Base-by-base conservation (phyloP, 2,113 vertebrate species). In the Mugil cephalus region DNA sequence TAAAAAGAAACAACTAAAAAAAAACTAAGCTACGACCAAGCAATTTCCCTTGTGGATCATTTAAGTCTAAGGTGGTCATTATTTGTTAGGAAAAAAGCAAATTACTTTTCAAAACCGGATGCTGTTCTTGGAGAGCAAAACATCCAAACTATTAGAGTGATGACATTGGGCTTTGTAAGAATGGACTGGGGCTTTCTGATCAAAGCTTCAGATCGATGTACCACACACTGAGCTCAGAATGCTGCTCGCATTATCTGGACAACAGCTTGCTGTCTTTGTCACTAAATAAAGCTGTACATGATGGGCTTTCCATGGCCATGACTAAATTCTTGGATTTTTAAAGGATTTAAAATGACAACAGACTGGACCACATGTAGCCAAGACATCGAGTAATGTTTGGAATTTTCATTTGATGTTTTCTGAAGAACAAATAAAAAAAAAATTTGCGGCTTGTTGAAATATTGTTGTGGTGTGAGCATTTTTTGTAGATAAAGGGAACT, bases 151-250 rank as follows among this genome's bases (percentile, higher is more conserved):
- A 10, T 10, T 14, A 30, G 6, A 13, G 8, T 19, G 13, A 53
- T 14, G 4, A 43, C 34, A 59, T 15, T 6, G 52, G 39, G 30
- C n/a, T 58, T 70, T 50, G 13, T 9, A 35, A 36, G 43, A n/a
- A 42, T 18, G 40, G 46, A 4, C 55, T 19, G 40, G 24, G 45
- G 24, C 13, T 36, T 58, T 24, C 14, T 1, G 52, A 58, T 35
- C 45, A 59, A 53, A 74, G 53, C 45, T 43, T 59, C 13, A 35
- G 13, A 59, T 36, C 45, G 17, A 24, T 50, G 38, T 15, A 35
- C 14, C 17, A 24, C 51, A 35, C 38, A 46, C 18, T 7, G 21
- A 59, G 13, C 34, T 59, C 52, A 65, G 46, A 52, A 19, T 52
- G 43, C 59, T 63, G 1, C 48, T 35, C 46, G 18, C 15, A 8